Evolutionary conservation across 2,797 vertebrate genomes (phyloP).

Genomic region (Phoebastria nigripes): DNA sequence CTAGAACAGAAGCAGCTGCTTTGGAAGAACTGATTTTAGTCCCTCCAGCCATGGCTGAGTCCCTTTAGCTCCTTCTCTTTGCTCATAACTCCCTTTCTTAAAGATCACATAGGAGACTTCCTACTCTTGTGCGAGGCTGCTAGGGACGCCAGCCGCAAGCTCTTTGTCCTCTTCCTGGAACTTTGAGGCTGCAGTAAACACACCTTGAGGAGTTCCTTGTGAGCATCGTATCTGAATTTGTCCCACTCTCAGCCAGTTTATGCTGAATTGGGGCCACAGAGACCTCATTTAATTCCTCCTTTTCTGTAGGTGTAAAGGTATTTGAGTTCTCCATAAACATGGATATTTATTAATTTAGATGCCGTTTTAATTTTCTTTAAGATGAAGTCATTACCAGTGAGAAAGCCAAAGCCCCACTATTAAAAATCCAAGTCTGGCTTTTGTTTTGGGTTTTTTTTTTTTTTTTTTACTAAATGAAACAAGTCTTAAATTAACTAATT

Average conservation of each 20-base stretch:
- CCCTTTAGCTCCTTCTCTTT: not conserved
- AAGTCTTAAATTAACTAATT: not conserved
- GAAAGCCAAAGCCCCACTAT: not conserved
- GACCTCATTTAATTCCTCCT: not conserved
- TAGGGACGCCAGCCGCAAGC: not conserved
- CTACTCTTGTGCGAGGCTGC: not conserved
- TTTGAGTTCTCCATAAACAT: not conserved
- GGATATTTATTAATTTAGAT: conserved; percentile 11
- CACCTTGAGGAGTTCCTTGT: not conserved
- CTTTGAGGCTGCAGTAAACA: not conserved
- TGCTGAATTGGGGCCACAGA: not conserved
- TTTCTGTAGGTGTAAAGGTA: conserved; percentile 25
- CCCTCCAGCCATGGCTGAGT: not conserved
- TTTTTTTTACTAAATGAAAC: not conserved
- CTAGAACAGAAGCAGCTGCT: not conserved
- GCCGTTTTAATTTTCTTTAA: not conserved
- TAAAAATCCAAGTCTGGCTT: not conserved
- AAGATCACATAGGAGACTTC: not conserved
- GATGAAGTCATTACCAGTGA: not conserved
- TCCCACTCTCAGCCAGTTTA: not conserved
- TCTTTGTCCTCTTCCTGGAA: not conserved
- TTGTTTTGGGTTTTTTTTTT: not conserved
- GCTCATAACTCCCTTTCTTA: not conserved
- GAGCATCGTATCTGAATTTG: not conserved
- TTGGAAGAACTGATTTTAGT: not conserved